Base-by-base conservation (phyloP, 2,797 vertebrate genomes). In the Galago senegalensis region DNA sequence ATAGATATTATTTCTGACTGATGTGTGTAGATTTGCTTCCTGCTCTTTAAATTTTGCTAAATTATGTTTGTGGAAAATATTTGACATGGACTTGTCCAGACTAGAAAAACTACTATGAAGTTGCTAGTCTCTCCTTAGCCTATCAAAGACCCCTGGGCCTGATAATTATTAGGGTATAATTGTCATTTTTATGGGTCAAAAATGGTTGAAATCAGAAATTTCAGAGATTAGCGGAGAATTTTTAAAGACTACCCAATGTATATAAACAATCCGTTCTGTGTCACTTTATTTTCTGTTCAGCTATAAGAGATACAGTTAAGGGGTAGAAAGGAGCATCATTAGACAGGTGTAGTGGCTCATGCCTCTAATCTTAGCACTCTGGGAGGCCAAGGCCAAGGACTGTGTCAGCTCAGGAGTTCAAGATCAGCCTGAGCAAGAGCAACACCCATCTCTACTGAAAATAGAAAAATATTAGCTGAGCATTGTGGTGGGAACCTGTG, bases 281-380 rank as follows among this genome's bases (percentile, higher is more conserved):
- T 27, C 21, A n/a, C 80, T 93, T 89, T 67, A 90, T 82, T 91
- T 91, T 76, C 46, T 81, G 23, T 72, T 92, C 37, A 80, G 14
- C 13, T 90, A 34, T 31, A 93, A 96, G 69, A n/a, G 17, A 80
- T 69, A 82, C 5, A 60, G 46, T 60, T 80, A 49, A 82, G 40
- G 67, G 10, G 63, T 27, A 34, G 31, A 75, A 87, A 93, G 23
- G 21, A 53, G 17, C 25, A 91, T 53, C 16, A 14, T 53, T 53
- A 53, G 49, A 14, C 3, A 16, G 49, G 49, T 14, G 4, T 53
- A 53, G 49, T 53, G 49, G 49, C 49, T 53, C 49, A 53, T 53
- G 49, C 14, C 49, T 53, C 16, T 53, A 17, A 16, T 53, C 49
- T 16, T 53, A 53, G 49, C 49, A 53, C 49, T 53, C 49, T 16